A percentile compares a stretch with the other conserved stretches of the same genome.
These are phyloP conservation scores for Clitarchus hookeri DNA, from an alignment of 2,888 invertebrate species.

Conservation along the genomic window DNA sequence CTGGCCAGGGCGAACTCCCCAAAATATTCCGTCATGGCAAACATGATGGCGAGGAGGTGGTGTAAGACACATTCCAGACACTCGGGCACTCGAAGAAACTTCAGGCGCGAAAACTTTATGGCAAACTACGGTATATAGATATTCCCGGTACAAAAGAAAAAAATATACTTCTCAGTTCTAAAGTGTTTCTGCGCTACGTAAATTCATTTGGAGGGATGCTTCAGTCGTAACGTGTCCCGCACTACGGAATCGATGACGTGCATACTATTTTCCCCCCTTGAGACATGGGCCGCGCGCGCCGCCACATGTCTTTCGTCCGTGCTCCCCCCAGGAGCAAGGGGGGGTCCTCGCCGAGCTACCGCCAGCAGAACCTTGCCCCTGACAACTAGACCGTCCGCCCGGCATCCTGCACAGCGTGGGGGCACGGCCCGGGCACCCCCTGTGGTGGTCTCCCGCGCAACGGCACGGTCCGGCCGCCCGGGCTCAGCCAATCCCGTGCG, in stretches of 20 bases:
- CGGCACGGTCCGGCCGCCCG: slow-evolving; percentile 30
- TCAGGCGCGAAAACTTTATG: background rate
- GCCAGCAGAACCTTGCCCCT: slow-evolving; percentile 33
- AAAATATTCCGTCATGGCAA: slow-evolving; percentile 60
- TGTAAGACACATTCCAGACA: slow-evolving; percentile 24
- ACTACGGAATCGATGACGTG: background rate
- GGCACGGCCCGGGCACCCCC: slow-evolving; percentile 30
- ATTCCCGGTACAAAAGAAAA: background rate
- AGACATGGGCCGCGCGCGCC: background rate
- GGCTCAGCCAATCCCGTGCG: background rate
- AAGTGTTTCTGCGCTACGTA: background rate
- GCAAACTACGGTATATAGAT: background rate
- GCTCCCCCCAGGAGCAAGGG: background rate
- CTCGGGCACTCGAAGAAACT: slow-evolving; percentile 2
- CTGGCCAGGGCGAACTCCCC: slow-evolving; percentile 59
- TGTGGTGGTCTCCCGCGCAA: background rate
- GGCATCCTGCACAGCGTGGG: slow-evolving; percentile 32
- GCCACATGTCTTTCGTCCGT: background rate
- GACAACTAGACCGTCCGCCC: slow-evolving; percentile 37
- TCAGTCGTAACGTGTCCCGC: background rate
- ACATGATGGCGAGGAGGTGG: slow-evolving; percentile 51
- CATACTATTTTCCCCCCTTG: background rate
- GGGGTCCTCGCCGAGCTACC: background rate
- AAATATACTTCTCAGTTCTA: background rate
- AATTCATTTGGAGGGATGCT: background rate